Evolutionary conservation across 1,140 invertebrate species (phyloP).

Genomic region (Drosophila repleta): DNA sequence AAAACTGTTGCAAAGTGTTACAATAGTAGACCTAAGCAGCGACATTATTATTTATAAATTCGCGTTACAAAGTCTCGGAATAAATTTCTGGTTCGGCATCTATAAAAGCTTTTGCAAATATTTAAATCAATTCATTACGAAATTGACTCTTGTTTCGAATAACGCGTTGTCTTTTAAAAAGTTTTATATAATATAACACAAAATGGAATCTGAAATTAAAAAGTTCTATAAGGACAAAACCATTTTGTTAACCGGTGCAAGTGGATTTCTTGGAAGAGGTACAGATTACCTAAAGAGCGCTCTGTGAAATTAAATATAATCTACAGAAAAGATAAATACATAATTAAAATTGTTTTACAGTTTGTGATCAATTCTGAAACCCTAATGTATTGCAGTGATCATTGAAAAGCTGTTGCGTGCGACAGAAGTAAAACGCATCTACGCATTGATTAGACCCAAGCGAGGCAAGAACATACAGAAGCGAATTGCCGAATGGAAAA

Average conservation of each 20-base stretch:
- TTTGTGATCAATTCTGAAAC: too few relatives aligned
- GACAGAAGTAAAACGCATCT: slow-evolving; percentile 88
- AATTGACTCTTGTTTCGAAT: not conserved
- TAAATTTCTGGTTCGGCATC: not conserved
- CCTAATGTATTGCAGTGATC: slow-evolving; percentile 83
- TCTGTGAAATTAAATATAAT: too few relatives aligned
- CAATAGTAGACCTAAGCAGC: not conserved
- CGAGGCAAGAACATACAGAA: slow-evolving; percentile 88
- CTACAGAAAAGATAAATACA: not conserved
- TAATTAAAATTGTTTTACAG: too few relatives aligned
- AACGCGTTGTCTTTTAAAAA: not conserved
- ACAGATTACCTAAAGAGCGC: not conserved
- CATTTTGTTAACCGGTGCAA: slow-evolving; percentile 88
- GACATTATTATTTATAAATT: not conserved
- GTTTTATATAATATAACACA: not conserved
- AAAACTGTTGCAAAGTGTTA: too few relatives aligned
- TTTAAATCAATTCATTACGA: not conserved
- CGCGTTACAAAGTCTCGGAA: not conserved
- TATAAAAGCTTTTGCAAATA: slow-evolving; percentile 10
- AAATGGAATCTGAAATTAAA: slow-evolving; percentile 80
- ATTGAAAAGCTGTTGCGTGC: slow-evolving; percentile 93
- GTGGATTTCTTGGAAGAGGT: slow-evolving; percentile 91
- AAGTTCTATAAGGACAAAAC: slow-evolving; percentile 86
- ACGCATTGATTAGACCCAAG: slow-evolving; percentile 90
- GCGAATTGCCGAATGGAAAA: slow-evolving; percentile 85